Percentiles rank a stretch among this genome's conserved stretches.
phyloP scores from a whole-genome alignment of 1,140 invertebrate genomes.

The Trichogramma pretiosum region DNA sequence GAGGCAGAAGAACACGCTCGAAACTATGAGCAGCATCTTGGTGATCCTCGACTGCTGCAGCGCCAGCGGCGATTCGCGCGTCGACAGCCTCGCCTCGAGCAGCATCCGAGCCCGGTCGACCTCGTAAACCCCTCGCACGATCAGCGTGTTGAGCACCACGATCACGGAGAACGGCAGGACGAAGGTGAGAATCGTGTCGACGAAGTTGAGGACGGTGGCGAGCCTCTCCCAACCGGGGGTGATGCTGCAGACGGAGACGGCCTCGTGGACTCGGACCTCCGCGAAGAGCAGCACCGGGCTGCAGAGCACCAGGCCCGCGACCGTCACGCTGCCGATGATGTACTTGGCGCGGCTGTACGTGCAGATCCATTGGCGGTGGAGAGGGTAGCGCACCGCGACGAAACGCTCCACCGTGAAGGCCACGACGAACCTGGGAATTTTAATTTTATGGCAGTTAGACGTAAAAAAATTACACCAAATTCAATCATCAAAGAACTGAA shows the following conservation, averaged over 20 bases:
- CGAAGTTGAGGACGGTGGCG: conserved; percentile 55
- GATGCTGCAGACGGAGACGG: conserved; percentile 44
- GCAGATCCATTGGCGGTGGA: conserved; percentile 67
- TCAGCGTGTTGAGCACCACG: conserved; percentile 61
- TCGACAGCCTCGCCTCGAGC: conserved; percentile 27
- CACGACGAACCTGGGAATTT: conserved; percentile 54
- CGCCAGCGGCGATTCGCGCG: conserved; percentile 26
- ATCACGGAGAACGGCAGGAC: conserved; percentile 62
- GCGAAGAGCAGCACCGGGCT: conserved; percentile 55
- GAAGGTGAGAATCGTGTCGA: conserved; percentile 64
- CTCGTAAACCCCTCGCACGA: conserved; percentile 55
- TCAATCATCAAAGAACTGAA: too few relatives aligned
- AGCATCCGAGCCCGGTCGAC: conserved; percentile 47
- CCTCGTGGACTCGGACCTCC: conserved; percentile 25
- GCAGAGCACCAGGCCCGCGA: conserved; percentile 50
- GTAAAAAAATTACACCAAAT: too few relatives aligned
- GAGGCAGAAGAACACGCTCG: conserved; percentile 66
- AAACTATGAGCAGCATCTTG: conserved; percentile 73
- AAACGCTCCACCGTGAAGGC: conserved; percentile 81
- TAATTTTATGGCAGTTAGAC: too few relatives aligned
- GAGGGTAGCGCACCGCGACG: conserved; percentile 68
- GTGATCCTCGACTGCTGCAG: conserved; percentile 61
- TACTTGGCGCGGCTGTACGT: conserved; percentile 65
- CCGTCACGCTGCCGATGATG: conserved; percentile 49
- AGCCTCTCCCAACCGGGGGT: conserved; percentile 39